These are phyloP conservation scores for Dasyprocta punctata DNA, from an alignment of 2,113 vertebrate genomes.

Conservation along the genomic window DNA sequence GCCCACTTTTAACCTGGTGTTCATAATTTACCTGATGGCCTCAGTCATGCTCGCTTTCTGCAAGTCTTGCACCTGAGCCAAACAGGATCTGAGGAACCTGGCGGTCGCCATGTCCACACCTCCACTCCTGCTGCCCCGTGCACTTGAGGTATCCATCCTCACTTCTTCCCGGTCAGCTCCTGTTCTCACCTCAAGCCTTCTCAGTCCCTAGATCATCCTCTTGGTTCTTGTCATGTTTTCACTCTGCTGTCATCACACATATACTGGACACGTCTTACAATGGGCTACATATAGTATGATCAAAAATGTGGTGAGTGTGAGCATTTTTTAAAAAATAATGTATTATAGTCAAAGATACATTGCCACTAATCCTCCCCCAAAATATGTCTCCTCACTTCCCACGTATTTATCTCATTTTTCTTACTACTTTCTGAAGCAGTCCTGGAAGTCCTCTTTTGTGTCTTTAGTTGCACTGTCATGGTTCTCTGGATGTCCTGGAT, in stretches of 20 bases:
- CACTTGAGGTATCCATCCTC: neutral
- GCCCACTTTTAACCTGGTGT: neutral
- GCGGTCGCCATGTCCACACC: neutral
- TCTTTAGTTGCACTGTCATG: neutral
- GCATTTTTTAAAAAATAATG: neutral
- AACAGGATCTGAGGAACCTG: neutral
- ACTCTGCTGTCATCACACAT: neutral
- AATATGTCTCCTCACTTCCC: neutral
- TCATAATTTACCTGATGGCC: neutral
- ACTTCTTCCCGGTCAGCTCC: neutral
- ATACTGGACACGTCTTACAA: neutral
- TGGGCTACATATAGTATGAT: neutral
- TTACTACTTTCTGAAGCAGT: neutral
- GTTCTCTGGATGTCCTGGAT: neutral
- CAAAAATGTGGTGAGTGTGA: neutral
- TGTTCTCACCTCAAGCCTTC: neutral
- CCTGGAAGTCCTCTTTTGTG: neutral
- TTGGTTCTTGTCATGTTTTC: neutral
- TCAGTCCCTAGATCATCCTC: neutral
- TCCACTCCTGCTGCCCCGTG: accelerated
- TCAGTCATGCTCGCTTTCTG: neutral
- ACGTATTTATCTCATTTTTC: neutral
- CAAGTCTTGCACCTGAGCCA: neutral
- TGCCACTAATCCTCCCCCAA: neutral
- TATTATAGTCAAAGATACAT: neutral